Base-by-base conservation (phyloP, 2,888 invertebrate species). In the Tanypteryx hageni region DNA sequence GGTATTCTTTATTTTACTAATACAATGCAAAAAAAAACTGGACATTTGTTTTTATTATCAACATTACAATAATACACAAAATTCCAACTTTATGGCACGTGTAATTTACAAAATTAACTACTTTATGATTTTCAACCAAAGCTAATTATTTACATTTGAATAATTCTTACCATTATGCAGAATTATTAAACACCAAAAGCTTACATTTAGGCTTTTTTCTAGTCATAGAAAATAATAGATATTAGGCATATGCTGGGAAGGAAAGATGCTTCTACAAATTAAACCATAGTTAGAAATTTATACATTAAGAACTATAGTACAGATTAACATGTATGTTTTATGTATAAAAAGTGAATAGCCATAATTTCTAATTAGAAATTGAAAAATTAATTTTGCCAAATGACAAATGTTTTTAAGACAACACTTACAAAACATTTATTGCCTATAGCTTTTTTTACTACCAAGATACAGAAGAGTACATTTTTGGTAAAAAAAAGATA, bases 391-490 rank as follows among this genome's bases (percentile, higher is more conserved):
- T 31, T 83, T 44, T 86, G 18, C 64, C n/a, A 64, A 61, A 89
- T 64, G 44, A 89, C 27, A 22, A 86, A 89, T 31, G 27, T 59
- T 44, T 27, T 64, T 58, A 86, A 44, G 64, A 89, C 61, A 59
- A 89, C 89, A 89, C 61, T 89, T 89, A 89, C 64, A 89, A 57
- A 59, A 89, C 89, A 89, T 89, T 89, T 89, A 89, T 89, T 89
- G 89, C 89, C 59, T 64, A 86, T 86, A 44, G 64, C 59, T 86
- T 58, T 59, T 22, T 14, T 59, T 11, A 22, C 59, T 58, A 59
- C 16, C 31, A 14, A 27, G 64, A 89, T 64, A 86, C 86, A 14
- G 58, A 59, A 61, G 61, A 89, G 64, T 31, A 89, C 64, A 22
- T 44, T 31, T 14, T 89, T 61, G 31, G 8, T 64, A 31, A 16